phyloP scores from a whole-genome alignment of 2,113 vertebrate species.

The Suricata suricatta region DNA sequence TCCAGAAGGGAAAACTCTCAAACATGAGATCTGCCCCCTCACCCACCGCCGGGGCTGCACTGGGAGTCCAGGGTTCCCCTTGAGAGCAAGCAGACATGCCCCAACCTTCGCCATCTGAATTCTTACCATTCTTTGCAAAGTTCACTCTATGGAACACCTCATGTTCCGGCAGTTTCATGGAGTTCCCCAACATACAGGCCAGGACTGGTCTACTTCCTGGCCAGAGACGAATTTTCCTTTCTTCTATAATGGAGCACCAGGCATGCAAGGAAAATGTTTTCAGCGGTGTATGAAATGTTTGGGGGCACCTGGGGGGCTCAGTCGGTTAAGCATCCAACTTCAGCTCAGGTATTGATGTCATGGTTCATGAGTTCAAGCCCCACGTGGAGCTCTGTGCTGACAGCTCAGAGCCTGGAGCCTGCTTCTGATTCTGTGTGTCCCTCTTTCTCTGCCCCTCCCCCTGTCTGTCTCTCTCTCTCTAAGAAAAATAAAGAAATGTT shows the following conservation, averaged over 20 bases:
- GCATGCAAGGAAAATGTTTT: neutral
- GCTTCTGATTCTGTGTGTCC: too few relatives aligned
- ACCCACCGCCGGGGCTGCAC: neutral
- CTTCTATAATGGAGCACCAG: neutral
- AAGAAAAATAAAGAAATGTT: neutral
- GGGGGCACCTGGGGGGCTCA: too few relatives aligned
- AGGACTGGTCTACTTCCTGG: neutral
- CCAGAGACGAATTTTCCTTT: neutral
- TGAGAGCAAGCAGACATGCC: neutral
- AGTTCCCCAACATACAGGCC: neutral
- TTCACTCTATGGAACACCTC: neutral
- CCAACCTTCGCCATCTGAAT: neutral
- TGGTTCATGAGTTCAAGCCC: too few relatives aligned
- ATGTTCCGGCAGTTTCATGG: neutral
- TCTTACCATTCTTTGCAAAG: neutral
- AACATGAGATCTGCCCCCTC: neutral
- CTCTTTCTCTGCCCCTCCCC: too few relatives aligned
- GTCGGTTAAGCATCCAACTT: too few relatives aligned
- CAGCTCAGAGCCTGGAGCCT: too few relatives aligned
- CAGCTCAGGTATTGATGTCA: too few relatives aligned
- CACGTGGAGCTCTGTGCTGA: too few relatives aligned
- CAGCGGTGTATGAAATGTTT: neutral
- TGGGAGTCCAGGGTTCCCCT: neutral
- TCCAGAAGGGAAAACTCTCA: neutral
- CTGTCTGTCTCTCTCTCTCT: too few relatives aligned